Percentiles rank a stretch among this genome's conserved stretches.
These are phyloP conservation scores for Temnothorax unifasciatus DNA, from an alignment of 2,888 invertebrate genomes.

Conservation along the genomic window DNA sequence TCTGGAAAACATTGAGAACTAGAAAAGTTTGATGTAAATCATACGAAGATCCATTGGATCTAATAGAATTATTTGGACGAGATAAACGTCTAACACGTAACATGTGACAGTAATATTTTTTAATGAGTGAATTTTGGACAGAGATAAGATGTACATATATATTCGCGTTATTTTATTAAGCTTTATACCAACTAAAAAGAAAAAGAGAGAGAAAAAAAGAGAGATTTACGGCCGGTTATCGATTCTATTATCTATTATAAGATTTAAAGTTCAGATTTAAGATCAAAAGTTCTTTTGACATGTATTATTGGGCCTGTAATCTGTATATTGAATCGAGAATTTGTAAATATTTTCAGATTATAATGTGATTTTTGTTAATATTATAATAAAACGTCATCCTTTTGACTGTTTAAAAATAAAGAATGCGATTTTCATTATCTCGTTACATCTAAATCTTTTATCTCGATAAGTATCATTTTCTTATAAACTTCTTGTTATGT, in stretches of 20 bases:
- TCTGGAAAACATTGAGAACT: background rate
- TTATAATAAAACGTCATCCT: background rate
- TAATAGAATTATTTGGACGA: background rate
- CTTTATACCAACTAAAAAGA: background rate
- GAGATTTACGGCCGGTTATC: background rate
- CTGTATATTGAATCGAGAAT: background rate
- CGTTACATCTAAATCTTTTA: background rate
- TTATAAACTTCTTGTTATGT: background rate
- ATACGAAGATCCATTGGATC: background rate
- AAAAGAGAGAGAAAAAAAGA: background rate
- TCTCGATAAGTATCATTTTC: background rate
- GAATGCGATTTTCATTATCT: background rate
- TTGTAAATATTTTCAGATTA: background rate
- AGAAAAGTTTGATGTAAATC: conserved; percentile 5
- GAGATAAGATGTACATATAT: background rate
- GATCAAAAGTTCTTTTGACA: background rate
- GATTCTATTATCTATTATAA: background rate
- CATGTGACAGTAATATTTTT: background rate
- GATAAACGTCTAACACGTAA: background rate
- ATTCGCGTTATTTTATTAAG: conserved; percentile 11
- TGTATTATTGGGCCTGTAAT: background rate
- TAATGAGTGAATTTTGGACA: background rate
- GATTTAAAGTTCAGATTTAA: conserved; percentile 5
- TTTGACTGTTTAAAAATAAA: background rate
- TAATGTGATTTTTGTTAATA: background rate